These are phyloP conservation scores for Cromileptes altivelis DNA, from an alignment of 2,113 vertebrate genomes.

Conservation along the genomic window DNA sequence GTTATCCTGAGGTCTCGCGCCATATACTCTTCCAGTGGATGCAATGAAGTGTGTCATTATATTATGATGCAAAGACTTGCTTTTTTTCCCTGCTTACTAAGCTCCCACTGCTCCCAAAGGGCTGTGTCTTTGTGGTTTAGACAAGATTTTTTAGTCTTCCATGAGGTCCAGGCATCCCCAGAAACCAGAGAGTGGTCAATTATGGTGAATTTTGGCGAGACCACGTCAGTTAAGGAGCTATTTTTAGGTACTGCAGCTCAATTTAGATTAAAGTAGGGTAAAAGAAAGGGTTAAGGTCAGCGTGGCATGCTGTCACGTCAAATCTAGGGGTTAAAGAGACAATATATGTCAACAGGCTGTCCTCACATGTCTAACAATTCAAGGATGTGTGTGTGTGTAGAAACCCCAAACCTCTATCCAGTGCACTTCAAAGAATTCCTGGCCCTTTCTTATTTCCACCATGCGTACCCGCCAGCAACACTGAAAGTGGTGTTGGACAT, in stretches of 20 bases:
- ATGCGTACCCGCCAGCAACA: conserved; percentile 27
- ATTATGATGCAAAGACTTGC: conserved; percentile 61
- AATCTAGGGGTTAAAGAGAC: conserved; percentile 50
- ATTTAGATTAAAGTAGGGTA: conserved; percentile 35
- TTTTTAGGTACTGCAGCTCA: conserved; percentile 37
- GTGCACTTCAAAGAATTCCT: conserved; percentile 64
- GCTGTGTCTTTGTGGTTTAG: conserved; percentile 34
- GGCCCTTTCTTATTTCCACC: conserved; percentile 44
- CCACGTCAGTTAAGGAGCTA: conserved; percentile 26
- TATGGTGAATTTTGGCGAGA: background rate
- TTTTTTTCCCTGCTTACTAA: conserved; percentile 34
- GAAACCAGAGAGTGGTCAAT: conserved; percentile 27
- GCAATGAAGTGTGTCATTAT: conserved; percentile 81
- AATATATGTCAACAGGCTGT: conserved; percentile 43
- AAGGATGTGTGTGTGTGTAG: conserved; percentile 56
- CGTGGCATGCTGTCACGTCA: conserved; percentile 34
- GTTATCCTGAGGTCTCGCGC: conserved; percentile 63
- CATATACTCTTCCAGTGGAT: conserved; percentile 70
- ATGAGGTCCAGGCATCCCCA: conserved; percentile 18
- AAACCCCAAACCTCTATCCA: conserved; percentile 35
- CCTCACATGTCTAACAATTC: conserved; percentile 51
- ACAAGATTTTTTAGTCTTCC: conserved; percentile 15
- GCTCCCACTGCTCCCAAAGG: conserved; percentile 31
- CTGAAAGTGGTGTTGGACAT: conserved; percentile 31
- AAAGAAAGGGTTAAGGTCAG: conserved; percentile 13